Conservation (phyloP, 1,140 invertebrate species). For the Drosophila azteca region DNA sequence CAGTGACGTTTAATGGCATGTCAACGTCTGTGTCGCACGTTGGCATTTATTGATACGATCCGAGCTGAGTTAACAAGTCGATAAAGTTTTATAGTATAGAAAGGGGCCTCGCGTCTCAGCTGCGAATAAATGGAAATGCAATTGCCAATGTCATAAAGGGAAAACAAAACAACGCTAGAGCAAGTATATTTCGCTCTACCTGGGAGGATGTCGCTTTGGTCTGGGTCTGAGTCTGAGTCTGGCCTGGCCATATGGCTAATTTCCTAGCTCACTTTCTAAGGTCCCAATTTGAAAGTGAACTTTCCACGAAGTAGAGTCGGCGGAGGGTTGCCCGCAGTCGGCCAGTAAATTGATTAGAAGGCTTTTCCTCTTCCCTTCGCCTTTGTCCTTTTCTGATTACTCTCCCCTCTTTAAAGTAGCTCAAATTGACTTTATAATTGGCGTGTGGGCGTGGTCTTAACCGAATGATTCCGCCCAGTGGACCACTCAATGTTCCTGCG, state of each 20-base stretch:
- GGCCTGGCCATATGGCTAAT: slow-evolving; percentile 67
- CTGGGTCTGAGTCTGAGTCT: too few species aligned
- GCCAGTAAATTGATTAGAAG: slow-evolving; percentile 67
- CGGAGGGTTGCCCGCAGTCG: slow-evolving; percentile 27
- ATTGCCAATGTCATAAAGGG: slow-evolving; percentile 56
- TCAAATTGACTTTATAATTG: slow-evolving; percentile 71
- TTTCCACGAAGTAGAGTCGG: slow-evolving; percentile 50
- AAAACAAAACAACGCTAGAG: slow-evolving; percentile 27
- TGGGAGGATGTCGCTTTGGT: slow-evolving; percentile 10
- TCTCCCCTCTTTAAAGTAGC: slow-evolving; percentile 14
- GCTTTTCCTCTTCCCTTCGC: slow-evolving; percentile 35
- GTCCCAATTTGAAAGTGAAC: slow-evolving; percentile 61
- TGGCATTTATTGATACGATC: slow-evolving; percentile 74
- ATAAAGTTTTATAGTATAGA: slow-evolving; percentile 74
- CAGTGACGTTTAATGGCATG: slow-evolving; percentile 71
- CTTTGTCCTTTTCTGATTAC: not conserved
- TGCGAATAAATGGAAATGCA: slow-evolving; percentile 68
- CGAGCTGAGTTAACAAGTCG: slow-evolving; percentile 71
- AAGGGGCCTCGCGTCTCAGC: slow-evolving; percentile 47
- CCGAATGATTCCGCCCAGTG: slow-evolving; percentile 30
- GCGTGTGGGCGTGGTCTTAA: slow-evolving; percentile 48
- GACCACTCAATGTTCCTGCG: slow-evolving; percentile 33
- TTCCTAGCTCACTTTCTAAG: slow-evolving; percentile 56
- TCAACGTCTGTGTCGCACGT: slow-evolving; percentile 66
- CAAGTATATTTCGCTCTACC: slow-evolving; percentile 17